phyloP scores from a whole-genome alignment of 2,113 vertebrate genomes.

The Geococcyx californianus region DNA sequence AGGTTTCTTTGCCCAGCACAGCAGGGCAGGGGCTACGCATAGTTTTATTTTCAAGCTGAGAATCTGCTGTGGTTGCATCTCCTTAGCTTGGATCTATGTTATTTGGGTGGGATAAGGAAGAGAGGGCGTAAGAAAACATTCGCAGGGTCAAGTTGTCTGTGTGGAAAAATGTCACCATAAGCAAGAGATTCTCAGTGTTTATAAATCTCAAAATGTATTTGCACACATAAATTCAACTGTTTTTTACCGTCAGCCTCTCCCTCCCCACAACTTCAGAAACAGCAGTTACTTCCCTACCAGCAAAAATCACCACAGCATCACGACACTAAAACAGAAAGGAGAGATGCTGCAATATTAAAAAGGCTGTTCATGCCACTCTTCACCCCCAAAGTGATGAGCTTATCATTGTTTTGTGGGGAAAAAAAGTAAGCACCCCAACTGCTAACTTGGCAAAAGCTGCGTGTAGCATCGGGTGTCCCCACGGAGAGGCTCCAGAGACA shows the following conservation, averaged over 20 bases:
- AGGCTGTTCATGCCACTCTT: neutral
- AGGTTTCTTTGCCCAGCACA: neutral
- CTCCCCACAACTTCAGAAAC: neutral
- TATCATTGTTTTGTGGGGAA: neutral
- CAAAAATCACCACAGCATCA: neutral
- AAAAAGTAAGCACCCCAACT: neutral
- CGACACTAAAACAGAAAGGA: neutral
- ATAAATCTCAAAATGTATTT: neutral
- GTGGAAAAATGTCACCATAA: neutral
- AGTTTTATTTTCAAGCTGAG: neutral
- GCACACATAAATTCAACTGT: neutral
- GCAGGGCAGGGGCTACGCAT: neutral
- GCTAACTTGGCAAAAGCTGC: fast-evolving
- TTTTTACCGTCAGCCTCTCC: neutral
- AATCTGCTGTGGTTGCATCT: neutral
- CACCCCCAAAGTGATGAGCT: neutral
- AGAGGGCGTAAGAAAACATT: neutral
- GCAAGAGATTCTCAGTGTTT: neutral
- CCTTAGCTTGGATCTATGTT: neutral
- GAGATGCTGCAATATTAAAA: neutral
- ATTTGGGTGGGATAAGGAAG: neutral
- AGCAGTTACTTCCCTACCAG: neutral
- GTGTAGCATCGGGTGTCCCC: neutral
- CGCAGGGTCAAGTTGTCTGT: neutral
- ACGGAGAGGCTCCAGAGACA: neutral